Conservation (phyloP, 2,113 vertebrate species). For the Clarias batrachus region DNA sequence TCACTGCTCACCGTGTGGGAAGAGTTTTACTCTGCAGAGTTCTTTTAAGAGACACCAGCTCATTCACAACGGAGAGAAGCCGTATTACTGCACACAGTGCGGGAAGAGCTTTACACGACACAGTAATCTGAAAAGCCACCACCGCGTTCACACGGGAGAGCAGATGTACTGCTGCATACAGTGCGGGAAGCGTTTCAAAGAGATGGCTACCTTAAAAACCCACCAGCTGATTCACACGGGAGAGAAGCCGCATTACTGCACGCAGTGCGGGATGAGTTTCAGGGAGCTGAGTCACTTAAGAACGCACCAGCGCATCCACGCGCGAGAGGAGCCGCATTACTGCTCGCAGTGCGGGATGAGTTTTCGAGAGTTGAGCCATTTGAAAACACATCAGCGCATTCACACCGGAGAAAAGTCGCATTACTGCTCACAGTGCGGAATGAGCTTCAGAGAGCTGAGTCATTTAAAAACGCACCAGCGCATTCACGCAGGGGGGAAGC, state of each 20-base stretch:
- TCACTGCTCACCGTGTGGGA: not conserved
- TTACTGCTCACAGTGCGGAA: not conserved
- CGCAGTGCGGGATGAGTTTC: not conserved
- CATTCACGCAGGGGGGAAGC: not conserved
- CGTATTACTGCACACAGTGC: slow-evolving; percentile 3
- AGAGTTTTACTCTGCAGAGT: slow-evolving; percentile 6
- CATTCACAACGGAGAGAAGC: slow-evolving; percentile 12
- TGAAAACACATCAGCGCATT: not conserved
- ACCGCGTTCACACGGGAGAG: not conserved
- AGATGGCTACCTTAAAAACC: not conserved
- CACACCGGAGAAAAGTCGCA: not conserved
- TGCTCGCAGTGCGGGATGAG: not conserved
- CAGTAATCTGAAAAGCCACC: slow-evolving; percentile 17
- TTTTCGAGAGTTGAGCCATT: not conserved
- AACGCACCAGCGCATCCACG: not conserved
- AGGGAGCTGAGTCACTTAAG: not conserved
- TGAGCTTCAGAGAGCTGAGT: slow-evolving; percentile 1
- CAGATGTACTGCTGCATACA: not conserved
- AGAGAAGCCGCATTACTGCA: slow-evolving; percentile 5
- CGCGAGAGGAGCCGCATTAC: not conserved
- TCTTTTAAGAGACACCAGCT: slow-evolving; percentile 9
- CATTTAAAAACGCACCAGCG: slow-evolving; percentile 12
- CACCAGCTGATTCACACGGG: slow-evolving; percentile 13
- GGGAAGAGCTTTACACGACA: not conserved
- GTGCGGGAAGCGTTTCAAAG: not conserved